Base-by-base conservation (phyloP, 2,888 invertebrate genomes). In the Crossocerus cetratus region DNA sequence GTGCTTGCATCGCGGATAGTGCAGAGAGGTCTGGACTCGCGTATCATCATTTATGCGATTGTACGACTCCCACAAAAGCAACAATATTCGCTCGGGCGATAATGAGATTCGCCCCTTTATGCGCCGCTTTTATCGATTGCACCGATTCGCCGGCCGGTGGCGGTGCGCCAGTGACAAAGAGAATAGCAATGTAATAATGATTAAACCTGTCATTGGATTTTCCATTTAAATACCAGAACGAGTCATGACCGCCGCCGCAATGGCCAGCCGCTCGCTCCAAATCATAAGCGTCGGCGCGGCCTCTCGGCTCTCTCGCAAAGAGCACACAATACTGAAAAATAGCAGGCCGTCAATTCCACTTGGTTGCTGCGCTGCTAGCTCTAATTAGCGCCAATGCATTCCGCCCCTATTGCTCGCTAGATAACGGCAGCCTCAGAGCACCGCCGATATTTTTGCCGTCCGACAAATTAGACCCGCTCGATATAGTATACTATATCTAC, bases 101-200 rank as follows among this genome's bases (percentile, higher is more conserved):
- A 73, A 75, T 75, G 65, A 69, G 75, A 75, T 69, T 73, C 63
- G 42, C 44, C 8, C 11, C 55, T 69, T 65, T 73, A 59, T 42
- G 32, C 42, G n/a, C 4, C 3, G 62, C 73, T 59, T 65, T 16
- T 16, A 49, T 49, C 49, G 49, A 49, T 49, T 63, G 69, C 23
- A 54, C 49, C 32, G 32, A 32, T 32, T 4, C 49, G 49, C 49
- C 49, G 49, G 32, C 32, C 49, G 49, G 49, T 16, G 32, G 16
- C 49, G 16, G 16, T 49, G 49, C 49, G 49, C 14, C 49, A 16
- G 8, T 49, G 61, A 72, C 72, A 62, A 69, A 74, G 72, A n/a
- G 72, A 64, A 74, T 57, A 44, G 63, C 44, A 43, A 66, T 58
- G 59, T 54, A 58, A 54, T 55, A 71, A 74, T 72, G 67, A 67